A percentile compares a stretch with the other conserved stretches of the same genome.
Evolutionary conservation across 2,797 vertebrate genomes (phyloP).

Genomic region (Artibeus lituratus): DNA sequence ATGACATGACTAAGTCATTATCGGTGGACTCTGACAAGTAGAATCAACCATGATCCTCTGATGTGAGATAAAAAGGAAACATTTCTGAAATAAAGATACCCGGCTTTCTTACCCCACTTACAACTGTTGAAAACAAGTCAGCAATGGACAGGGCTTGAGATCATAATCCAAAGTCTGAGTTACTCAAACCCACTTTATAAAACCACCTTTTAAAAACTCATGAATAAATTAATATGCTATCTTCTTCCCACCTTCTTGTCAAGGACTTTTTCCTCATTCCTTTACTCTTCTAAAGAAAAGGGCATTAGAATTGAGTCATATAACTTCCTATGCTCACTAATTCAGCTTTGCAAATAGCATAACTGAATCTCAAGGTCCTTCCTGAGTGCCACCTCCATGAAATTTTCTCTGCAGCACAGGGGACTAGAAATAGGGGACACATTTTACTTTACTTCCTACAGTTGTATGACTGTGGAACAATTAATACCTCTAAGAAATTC

Average conservation of each 20-base stretch:
- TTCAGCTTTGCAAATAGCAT: not conserved
- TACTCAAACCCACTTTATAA: not conserved
- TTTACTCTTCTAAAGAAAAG: conserved; percentile 8
- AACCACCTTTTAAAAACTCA: not conserved
- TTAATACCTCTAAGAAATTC: not conserved
- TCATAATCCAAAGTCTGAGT: not conserved
- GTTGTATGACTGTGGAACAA: not conserved
- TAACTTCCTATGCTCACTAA: not conserved
- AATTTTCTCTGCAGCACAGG: not conserved
- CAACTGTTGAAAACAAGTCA: not conserved
- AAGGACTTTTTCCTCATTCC: not conserved
- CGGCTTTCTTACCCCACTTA: not conserved
- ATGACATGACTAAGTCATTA: not conserved
- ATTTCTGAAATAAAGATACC: not conserved
- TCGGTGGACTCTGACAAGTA: not conserved
- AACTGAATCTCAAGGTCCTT: not conserved
- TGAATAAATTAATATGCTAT: not conserved
- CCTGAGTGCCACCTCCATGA: not conserved
- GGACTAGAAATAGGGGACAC: not conserved
- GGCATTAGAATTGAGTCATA: not conserved
- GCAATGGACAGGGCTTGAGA: not conserved
- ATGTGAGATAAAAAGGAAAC: not conserved
- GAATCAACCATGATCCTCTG: not conserved
- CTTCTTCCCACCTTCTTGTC: not conserved
- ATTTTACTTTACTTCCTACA: not conserved